Conservation (phyloP, 64 coral and sea anemone genomes). For the Exaiptasia diaphana region DNA sequence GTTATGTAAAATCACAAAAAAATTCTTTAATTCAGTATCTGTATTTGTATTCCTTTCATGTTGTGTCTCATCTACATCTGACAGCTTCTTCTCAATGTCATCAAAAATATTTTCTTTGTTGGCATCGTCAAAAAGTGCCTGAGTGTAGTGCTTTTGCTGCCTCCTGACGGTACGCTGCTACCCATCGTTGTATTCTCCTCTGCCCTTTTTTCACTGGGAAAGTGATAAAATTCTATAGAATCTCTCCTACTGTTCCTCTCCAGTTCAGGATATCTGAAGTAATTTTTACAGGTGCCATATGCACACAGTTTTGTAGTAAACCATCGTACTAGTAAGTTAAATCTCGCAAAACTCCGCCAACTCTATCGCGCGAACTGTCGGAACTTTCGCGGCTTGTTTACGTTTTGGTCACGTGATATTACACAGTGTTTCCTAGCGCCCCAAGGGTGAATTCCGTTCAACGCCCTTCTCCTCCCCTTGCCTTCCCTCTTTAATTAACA, state of each 20-base stretch:
- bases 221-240: neutral
- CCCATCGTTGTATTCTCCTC: neutral
- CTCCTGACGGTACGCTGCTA: constrained; percentile 15
- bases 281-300: constrained; percentile 64
- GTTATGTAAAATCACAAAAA: neutral
- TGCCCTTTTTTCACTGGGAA: neutral
- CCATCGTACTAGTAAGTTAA: too few relatives aligned
- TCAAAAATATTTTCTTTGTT: neutral
- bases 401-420: neutral
- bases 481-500: too few relatives aligned
- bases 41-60: neutral
- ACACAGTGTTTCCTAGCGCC: neutral
- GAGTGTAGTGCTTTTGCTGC: neutral
- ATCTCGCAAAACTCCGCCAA: too few relatives aligned
- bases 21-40: too few relatives aligned
- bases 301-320: constrained; percentile 55
- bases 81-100: neutral
- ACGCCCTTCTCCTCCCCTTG: too few relatives aligned
- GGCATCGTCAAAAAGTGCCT: too few relatives aligned
- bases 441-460: neutral
- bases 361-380: neutral
- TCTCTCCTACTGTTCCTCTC: constrained; percentile 43
- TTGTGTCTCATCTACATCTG: neutral
- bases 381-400: neutral
- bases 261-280: constrained; percentile 44